phyloP scores from a whole-genome alignment of 2,888 invertebrate genomes.

The Megaustenia siamemsis region DNA sequence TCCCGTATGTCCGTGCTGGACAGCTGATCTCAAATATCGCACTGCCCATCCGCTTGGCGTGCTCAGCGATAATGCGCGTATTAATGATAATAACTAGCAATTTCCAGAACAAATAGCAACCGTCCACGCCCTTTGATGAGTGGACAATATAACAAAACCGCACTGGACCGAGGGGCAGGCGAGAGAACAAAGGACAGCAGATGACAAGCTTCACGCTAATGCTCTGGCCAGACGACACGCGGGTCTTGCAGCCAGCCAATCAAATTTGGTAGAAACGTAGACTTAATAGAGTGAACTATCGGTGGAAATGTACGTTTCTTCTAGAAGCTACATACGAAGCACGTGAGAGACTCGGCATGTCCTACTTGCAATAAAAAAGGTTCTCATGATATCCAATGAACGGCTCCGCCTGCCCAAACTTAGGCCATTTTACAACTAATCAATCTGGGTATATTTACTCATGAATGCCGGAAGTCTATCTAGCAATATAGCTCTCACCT shows the following conservation, averaged over 20 bases:
- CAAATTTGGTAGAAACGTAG: not conserved
- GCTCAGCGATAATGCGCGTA: slow-evolving; percentile 38
- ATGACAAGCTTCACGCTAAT: slow-evolving; percentile 39
- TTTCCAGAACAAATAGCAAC: slow-evolving; percentile 42
- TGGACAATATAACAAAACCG: slow-evolving; percentile 35
- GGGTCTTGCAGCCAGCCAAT: not conserved
- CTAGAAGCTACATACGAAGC: too few relatives aligned
- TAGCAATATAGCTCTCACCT: too few relatives aligned
- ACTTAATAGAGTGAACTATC: not conserved
- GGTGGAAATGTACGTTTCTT: not conserved
- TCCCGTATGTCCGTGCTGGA: not conserved
- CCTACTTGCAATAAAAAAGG: too few relatives aligned
- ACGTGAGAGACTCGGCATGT: too few relatives aligned
- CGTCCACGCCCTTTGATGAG: slow-evolving; percentile 31
- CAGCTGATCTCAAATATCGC: not conserved
- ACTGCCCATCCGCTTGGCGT: slow-evolving; percentile 33
- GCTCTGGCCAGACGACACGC: slow-evolving; percentile 21
- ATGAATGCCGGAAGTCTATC: too few relatives aligned
- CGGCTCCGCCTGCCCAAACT: too few relatives aligned
- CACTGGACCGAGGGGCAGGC: not conserved
- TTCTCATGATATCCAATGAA: too few relatives aligned
- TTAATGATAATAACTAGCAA: slow-evolving; percentile 47
- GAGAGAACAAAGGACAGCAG: slow-evolving; percentile 34
- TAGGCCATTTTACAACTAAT: too few relatives aligned
- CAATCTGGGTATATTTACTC: too few relatives aligned